Evolutionary conservation across 2,113 vertebrate species (phyloP).

Genomic region (Saccopteryx bilineata): DNA sequence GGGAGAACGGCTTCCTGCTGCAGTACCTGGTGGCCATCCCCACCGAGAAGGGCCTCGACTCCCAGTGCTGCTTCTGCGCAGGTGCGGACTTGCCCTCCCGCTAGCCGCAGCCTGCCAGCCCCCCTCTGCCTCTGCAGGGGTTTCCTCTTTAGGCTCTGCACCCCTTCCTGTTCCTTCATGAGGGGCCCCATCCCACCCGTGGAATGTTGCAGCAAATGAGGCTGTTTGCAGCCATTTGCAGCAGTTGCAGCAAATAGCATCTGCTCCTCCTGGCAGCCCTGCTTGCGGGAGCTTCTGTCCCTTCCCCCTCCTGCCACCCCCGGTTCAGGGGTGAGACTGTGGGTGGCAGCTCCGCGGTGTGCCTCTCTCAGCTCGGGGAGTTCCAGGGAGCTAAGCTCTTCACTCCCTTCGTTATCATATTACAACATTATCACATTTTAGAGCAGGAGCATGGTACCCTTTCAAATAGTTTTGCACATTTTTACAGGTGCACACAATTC

Average conservation of each 20-base stretch:
- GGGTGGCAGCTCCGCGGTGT: neutral
- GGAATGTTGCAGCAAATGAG: neutral
- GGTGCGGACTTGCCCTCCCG: constrained; percentile 84
- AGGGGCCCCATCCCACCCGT: neutral
- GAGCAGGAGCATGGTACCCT: neutral
- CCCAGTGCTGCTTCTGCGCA: constrained; percentile 97
- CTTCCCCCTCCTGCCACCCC: neutral
- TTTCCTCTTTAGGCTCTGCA: neutral
- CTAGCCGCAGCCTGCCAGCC: neutral
- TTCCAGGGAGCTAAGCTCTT: neutral
- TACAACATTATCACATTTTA: neutral
- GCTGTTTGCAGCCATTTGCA: neutral
- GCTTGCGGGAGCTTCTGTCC: neutral
- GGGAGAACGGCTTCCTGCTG: constrained; percentile 91
- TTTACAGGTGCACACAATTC: neutral
- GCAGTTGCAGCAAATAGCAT: neutral
- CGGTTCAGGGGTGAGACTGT: neutral
- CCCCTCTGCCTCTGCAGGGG: neutral
- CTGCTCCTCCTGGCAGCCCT: neutral
- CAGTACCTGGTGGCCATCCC: constrained; percentile 93
- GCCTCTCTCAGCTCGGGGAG: neutral
- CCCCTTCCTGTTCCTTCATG: neutral
- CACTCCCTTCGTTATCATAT: neutral
- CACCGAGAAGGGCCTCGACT: constrained; percentile 93
- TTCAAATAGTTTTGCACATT: neutral